Evolutionary conservation across 2,888 invertebrate species (phyloP).

Genomic region (Polylopha cassiicola): DNA sequence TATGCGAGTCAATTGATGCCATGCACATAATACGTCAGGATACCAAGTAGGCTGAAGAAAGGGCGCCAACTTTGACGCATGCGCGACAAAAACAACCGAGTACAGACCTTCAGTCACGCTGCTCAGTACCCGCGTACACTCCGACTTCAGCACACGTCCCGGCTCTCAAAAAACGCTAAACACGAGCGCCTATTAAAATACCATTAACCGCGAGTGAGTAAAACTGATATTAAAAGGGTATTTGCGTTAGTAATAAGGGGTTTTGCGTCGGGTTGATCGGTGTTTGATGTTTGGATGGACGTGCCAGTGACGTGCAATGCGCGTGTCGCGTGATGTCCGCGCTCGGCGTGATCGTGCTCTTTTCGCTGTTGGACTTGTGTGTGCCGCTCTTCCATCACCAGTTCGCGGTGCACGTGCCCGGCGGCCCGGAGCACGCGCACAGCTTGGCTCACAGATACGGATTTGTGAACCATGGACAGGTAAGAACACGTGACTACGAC

Average conservation of each 20-base stretch:
- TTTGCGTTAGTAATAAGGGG: constrained; percentile 6
- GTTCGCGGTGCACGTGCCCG: constrained; percentile 58
- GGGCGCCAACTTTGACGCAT: constrained; percentile 68
- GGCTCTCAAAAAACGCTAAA: constrained; percentile 18
- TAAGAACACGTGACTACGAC: constrained; percentile 38
- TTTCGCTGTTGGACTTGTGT: constrained; percentile 66
- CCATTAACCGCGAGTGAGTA: constrained; percentile 39
- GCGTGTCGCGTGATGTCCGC: constrained; percentile 63
- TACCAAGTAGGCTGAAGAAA: constrained; percentile 62
- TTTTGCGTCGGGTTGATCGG: constrained; percentile 27
- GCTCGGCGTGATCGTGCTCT: constrained; percentile 55
- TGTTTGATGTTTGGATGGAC: constrained; percentile 9
- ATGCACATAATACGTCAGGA: constrained; percentile 60
- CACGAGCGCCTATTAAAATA: constrained; percentile 34
- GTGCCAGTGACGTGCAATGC: constrained; percentile 61
- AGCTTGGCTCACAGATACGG: constrained; percentile 67
- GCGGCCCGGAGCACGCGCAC: constrained; percentile 52
- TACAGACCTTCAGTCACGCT: constrained; percentile 48
- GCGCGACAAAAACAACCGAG: constrained; percentile 39
- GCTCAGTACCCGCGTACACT: constrained; percentile 54
- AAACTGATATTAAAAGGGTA: constrained; percentile 16
- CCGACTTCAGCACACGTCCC: constrained; percentile 38
- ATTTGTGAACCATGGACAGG: constrained; percentile 71
- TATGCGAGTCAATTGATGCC: constrained; percentile 68
- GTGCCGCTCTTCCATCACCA: constrained; percentile 69